Evolutionary conservation across 2,797 vertebrate genomes (phyloP), one percentile per base, ranked within the genome.

Genomic region (Xiphorhynchus erythropygius): DNA sequence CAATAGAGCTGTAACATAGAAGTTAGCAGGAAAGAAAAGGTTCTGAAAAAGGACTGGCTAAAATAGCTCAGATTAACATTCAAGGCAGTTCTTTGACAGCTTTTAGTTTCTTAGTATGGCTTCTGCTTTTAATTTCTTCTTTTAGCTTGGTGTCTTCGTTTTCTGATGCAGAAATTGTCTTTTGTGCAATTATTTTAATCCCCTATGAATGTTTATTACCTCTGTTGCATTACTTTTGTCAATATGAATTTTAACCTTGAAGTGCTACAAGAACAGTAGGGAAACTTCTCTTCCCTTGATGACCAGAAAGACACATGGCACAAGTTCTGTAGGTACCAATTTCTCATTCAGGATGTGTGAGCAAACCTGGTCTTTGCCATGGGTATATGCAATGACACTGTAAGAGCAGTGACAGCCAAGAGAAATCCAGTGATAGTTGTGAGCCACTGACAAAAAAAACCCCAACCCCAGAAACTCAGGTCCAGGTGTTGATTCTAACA

Each of bases 41-140:
- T 67, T 49, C 87, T 81, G 80, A 57, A 84, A 94, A 86, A 88
- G 91, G 63, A 69, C 89, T 84, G 82, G 85, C 87, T 95, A 87
- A 89, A 95, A 88, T 86, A 93, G 73, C 76, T 96, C 92, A 63
- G 85, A 91, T 95, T 95, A 96, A 86, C 87, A 86, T 93, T 95
- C 89, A 81, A 92, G 73, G 41, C 75, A 87, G 57, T 65, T 65
- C 76, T 84, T 87, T 81, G 87, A 87, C 77, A 94, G 56, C 44
- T 80, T 86, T 89, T 74, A 33, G 80, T 88, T 90, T 87, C 63
- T 74, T 92, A 70, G 64, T 35, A 70, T n/a, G 85, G 64, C 32
- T 94, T 84, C 59, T 88, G 47, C 47, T 91, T 91, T 93, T 84
- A 94, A 90, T 95, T 93, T 91, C 69, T 94, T 59, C 60, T 73